Evolutionary conservation across 2,113 vertebrate species (phyloP).

Genomic region (Tringa solitaria): DNA sequence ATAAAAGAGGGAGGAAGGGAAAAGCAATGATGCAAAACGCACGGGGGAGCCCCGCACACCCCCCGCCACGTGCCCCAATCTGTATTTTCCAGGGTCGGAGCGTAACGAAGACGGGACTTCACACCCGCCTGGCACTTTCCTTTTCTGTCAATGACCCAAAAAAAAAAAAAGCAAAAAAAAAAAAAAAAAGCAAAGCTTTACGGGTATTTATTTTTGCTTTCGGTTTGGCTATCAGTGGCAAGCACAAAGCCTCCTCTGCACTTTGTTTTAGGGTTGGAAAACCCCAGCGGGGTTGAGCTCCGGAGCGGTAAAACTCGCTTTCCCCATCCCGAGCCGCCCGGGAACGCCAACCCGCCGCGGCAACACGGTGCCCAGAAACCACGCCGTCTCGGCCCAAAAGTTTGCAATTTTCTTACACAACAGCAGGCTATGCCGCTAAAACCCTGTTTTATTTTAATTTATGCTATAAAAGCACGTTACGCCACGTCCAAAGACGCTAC

Average conservation of each 20-base stretch:
- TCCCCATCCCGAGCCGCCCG: accelerated
- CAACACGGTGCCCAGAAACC: background rate
- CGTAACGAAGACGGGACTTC: accelerated
- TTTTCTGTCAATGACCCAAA: background rate
- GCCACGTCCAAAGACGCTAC: background rate
- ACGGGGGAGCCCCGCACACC: accelerated
- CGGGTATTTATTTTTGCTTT: conserved; percentile 15
- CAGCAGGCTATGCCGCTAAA: background rate
- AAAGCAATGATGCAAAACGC: background rate
- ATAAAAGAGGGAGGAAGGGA: background rate
- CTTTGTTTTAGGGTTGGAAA: background rate
- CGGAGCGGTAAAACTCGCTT: background rate
- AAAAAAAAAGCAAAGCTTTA: accelerated
- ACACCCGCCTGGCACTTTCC: background rate
- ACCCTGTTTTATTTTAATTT: background rate
- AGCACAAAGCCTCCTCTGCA: background rate
- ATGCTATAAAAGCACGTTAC: background rate
- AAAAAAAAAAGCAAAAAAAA: background rate
- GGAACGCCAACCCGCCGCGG: background rate
- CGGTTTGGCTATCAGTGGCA: background rate
- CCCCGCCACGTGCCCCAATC: background rate
- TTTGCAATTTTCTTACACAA: background rate
- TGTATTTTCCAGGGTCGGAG: background rate
- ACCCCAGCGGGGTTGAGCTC: background rate
- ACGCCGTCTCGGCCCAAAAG: background rate